Evolutionary conservation across 2,113 vertebrate species (phyloP).

Genomic region (Microtus ochrogaster): DNA sequence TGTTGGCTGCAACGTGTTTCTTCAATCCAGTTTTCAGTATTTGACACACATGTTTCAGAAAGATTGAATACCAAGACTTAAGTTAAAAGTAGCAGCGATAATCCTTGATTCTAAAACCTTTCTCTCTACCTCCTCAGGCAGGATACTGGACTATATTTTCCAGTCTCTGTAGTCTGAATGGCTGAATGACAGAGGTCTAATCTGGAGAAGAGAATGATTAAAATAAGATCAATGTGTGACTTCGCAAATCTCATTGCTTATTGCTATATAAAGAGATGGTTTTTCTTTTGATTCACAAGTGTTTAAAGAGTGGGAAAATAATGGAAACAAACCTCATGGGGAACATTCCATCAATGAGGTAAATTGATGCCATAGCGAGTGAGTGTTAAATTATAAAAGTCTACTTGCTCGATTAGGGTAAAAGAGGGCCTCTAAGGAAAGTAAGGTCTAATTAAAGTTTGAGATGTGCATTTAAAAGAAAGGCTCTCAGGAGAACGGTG

Average conservation of each 20-base stretch:
- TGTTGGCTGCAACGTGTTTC: background rate
- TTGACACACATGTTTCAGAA: background rate
- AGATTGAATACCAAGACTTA: background rate
- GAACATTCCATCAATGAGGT: background rate
- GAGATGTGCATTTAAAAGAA: background rate
- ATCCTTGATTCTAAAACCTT: background rate
- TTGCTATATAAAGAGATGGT: background rate
- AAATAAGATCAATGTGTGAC: background rate
- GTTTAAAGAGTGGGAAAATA: background rate
- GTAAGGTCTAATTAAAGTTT: background rate
- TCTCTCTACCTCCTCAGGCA: background rate
- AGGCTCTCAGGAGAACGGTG: background rate
- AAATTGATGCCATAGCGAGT: background rate
- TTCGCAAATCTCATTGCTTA: background rate
- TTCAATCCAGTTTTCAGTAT: background rate
- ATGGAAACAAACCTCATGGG: background rate
- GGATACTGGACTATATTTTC: background rate
- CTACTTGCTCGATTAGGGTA: constrained; percentile 21
- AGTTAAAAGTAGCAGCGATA: background rate
- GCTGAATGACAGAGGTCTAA: background rate
- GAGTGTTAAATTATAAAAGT: constrained; percentile 5
- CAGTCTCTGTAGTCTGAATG: background rate
- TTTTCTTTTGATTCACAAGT: constrained; percentile 3
- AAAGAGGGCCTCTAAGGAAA: background rate
- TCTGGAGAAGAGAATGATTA: background rate